A percentile compares a stretch with the other conserved stretches of the same genome.
phyloP scores from a whole-genome alignment of 2,113 vertebrate genomes.

The Charadrius vociferus region DNA sequence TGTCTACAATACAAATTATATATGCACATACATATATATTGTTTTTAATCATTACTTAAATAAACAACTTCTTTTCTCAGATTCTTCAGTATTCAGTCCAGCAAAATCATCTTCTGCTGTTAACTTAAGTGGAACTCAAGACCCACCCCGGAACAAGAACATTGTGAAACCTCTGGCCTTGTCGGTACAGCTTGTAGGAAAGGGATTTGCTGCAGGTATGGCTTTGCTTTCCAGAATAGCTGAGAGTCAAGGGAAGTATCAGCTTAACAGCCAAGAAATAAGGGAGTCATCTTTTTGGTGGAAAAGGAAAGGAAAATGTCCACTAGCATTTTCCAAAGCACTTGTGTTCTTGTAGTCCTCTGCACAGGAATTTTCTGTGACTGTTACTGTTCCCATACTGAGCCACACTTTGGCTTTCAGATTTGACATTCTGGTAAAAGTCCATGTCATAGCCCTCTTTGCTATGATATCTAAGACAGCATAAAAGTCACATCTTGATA shows the following conservation, averaged over 20 bases:
- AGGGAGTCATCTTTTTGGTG: background rate
- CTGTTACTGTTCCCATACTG: background rate
- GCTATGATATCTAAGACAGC: background rate
- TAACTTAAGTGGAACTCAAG: conserved; percentile 86
- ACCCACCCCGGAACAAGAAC: conserved; percentile 82
- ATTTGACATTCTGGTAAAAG: background rate
- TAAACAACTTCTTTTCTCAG: conserved; percentile 71
- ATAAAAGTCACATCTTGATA: background rate
- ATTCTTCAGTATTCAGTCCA: conserved; percentile 83
- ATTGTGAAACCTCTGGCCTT: conserved; percentile 88
- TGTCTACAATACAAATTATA: background rate
- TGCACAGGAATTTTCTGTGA: background rate
- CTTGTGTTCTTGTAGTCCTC: background rate
- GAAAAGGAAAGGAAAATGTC: background rate
- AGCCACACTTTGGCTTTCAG: background rate
- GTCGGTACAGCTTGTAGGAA: conserved; percentile 83
- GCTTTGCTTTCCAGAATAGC: conserved; percentile 4
- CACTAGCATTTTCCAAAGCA: background rate
- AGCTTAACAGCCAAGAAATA: background rate
- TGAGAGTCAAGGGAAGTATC: background rate
- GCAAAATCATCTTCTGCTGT: conserved; percentile 79
- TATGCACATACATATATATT: too few species aligned
- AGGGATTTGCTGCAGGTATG: conserved; percentile 88
- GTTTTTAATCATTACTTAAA: background rate
- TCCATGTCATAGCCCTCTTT: background rate